Percentiles rank a stretch among this genome's conserved stretches.
Conservation (phyloP, 2,888 invertebrate species). For the Chouioia cunea region DNA sequence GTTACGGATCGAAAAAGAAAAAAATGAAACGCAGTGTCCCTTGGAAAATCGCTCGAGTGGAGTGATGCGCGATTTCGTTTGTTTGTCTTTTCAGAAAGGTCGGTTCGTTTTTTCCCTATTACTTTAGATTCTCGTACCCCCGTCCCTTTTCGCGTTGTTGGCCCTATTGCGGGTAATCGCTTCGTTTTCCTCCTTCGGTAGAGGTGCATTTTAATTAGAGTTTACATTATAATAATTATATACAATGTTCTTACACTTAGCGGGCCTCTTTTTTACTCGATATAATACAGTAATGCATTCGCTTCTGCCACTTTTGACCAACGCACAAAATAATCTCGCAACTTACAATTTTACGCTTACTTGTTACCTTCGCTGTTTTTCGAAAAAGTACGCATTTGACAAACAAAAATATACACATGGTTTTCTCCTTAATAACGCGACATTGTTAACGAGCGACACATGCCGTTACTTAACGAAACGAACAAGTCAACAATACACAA, state of each 20-base stretch:
- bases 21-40: conserved; percentile 37
- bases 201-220: conserved; percentile 57
- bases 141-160: conserved; percentile 23
- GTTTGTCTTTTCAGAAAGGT: conserved; percentile 36
- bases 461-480: conserved; percentile 7
- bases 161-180: conserved; percentile 45
- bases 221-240: conserved; percentile 64
- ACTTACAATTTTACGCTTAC: conserved; percentile 37
- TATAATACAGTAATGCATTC: conserved; percentile 59
- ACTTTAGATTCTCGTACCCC: conserved; percentile 43
- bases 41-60: conserved; percentile 45
- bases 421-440: not conserved
- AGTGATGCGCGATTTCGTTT: conserved; percentile 40
- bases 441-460: conserved; percentile 13
- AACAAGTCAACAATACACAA: not conserved
- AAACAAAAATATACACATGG: conserved; percentile 32
- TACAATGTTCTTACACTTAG: conserved; percentile 64
- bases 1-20: conserved; percentile 47
- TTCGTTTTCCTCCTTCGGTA: conserved; percentile 48
- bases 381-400: conserved; percentile 43
- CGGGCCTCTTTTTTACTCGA: conserved; percentile 56
- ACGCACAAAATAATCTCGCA: conserved; percentile 44
- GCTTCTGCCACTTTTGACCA: conserved; percentile 37
- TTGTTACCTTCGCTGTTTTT: conserved; percentile 43
- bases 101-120: conserved; percentile 37